These are phyloP conservation scores for Actias luna DNA, from an alignment of 2,888 invertebrate species.

Conservation along the genomic window DNA sequence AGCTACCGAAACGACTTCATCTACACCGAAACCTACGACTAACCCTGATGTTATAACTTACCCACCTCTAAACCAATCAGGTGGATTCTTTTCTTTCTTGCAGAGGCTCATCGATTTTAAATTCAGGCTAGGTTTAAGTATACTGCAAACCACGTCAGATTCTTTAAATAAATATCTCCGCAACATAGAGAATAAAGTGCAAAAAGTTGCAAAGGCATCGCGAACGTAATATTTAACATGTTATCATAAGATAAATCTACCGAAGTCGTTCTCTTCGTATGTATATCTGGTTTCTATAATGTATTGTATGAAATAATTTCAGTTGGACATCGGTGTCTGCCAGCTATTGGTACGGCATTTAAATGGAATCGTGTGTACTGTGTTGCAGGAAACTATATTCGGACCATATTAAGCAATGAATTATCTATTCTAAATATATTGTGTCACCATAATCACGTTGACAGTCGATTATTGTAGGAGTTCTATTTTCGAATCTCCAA, in stretches of 20 bases:
- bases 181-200: constrained; percentile 72
- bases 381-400: too few relatives aligned
- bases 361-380: background rate
- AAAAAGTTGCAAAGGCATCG: constrained; percentile 57
- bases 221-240: constrained; percentile 22
- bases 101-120: constrained; percentile 86
- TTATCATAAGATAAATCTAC: constrained; percentile 26
- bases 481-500: too few relatives aligned
- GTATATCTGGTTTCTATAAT: background rate
- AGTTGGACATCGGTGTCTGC: too few relatives aligned
- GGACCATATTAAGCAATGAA: too few relatives aligned
- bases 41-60: constrained; percentile 66
- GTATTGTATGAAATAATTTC: background rate
- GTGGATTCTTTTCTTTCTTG: constrained; percentile 81
- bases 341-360: too few relatives aligned
- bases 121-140: constrained; percentile 84
- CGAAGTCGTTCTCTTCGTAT: background rate
- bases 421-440: too few relatives aligned
- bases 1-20: constrained; percentile 39
- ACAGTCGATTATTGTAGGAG: too few relatives aligned
- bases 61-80: constrained; percentile 60
- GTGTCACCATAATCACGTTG: too few relatives aligned
- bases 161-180: constrained; percentile 85
- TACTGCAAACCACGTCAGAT: constrained; percentile 85
- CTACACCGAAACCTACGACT: constrained; percentile 42